Evolutionary conservation across 92 coral and sea anemone species (phyloP).

Genomic region (Actinernus sp.): DNA sequence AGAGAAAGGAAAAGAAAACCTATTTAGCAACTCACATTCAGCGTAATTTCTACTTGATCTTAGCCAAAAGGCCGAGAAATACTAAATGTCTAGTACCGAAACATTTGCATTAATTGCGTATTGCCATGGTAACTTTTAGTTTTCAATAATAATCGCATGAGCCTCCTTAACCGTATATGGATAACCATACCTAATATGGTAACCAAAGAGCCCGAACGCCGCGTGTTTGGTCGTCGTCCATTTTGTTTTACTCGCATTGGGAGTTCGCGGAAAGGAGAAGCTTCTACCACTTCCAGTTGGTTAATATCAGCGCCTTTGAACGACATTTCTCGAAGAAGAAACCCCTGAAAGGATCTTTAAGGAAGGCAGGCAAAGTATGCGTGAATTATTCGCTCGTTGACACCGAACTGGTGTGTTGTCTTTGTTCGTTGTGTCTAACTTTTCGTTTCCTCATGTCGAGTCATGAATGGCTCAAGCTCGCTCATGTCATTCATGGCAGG

Average conservation of each 20-base stretch:
- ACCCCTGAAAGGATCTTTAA: not conserved
- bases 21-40: no score
- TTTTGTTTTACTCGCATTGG: slow-evolving; percentile 28
- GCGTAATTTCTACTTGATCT: slow-evolving; percentile 68
- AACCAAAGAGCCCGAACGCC: not conserved
- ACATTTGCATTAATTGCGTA: no score
- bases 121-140: no score
- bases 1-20: no score
- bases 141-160: no score
- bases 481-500: no score
- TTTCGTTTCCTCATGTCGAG: no score
- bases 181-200: not conserved
- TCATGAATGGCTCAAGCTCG: no score
- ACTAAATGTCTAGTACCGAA: no score
- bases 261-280: slow-evolving; percentile 8
- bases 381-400: slow-evolving; percentile 33
- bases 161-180: not conserved
- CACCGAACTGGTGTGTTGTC: not conserved
- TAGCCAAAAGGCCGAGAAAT: slow-evolving; percentile 80
- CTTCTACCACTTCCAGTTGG: not conserved
- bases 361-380: slow-evolving; percentile 97
- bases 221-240: slow-evolving; percentile 24
- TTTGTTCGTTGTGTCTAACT: no score
- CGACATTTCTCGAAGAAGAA: not conserved
- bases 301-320: no score